A percentile compares a stretch with the other conserved stretches of the same genome.
Evolutionary conservation across 1,140 invertebrate species (phyloP).

Genomic region (Anoplophora glabripennis): DNA sequence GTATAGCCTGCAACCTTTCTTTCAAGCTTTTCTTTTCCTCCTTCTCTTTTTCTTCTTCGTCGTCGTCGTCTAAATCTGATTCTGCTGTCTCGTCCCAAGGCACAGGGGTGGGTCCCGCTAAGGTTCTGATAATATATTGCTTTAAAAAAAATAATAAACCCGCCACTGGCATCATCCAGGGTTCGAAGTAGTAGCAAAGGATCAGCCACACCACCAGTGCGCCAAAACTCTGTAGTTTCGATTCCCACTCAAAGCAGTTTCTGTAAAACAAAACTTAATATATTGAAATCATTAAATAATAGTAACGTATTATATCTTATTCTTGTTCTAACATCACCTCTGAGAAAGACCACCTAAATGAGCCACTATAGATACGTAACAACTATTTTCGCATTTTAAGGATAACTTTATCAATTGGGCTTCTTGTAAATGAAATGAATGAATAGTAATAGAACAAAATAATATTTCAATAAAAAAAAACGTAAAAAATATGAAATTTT

Average conservation of each 20-base stretch:
- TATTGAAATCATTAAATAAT: not conserved
- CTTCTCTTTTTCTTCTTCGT: slow-evolving; percentile 70
- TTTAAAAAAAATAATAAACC: slow-evolving; percentile 76
- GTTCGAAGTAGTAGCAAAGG: slow-evolving; percentile 79
- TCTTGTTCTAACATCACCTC: no score
- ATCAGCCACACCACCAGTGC: slow-evolving; percentile 83
- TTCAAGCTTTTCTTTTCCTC: slow-evolving; percentile 96
- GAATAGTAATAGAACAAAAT: no score
- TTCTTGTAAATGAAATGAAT: no score
- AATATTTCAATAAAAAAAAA: no score
- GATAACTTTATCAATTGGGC: no score
- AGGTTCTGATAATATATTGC: slow-evolving; percentile 62
- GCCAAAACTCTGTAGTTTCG: slow-evolving; percentile 78
- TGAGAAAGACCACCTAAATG: no score
- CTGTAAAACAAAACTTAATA: slow-evolving; percentile 52
- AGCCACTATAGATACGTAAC: no score
- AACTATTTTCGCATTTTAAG: no score
- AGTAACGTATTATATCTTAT: not conserved
- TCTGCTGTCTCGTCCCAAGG: slow-evolving; percentile 80
- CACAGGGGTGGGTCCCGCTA: slow-evolving; percentile 51
- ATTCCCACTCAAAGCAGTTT: slow-evolving; percentile 98
- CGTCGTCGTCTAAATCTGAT: slow-evolving; percentile 60
- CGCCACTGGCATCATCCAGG: slow-evolving; percentile 81
- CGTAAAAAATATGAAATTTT: no score
- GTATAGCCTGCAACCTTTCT: slow-evolving; percentile 89